A percentile compares a stretch with the other conserved stretches of the same genome.
Evolutionary conservation across 1,140 invertebrate species (phyloP).

Genomic region (Tribolium castaneum): DNA sequence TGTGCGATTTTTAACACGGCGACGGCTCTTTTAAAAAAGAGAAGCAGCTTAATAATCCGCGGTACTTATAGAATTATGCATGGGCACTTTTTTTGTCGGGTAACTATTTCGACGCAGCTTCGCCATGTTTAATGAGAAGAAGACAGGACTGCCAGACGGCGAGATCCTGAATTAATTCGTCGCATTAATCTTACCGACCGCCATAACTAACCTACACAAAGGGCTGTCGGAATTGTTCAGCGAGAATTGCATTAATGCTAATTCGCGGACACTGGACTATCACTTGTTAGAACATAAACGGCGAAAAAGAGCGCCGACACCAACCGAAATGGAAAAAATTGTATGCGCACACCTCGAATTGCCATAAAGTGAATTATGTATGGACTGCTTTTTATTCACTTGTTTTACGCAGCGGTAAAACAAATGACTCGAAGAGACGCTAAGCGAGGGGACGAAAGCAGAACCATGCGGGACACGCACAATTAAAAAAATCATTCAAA

Average conservation of each 20-base stretch:
- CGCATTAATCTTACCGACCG: slow-evolving; percentile 40
- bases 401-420: not conserved
- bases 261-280: slow-evolving; percentile 41
- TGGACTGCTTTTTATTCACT: not conserved
- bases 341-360: not conserved
- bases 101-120: slow-evolving; percentile 38
- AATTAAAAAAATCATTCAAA: no score
- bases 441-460: no score
- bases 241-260: slow-evolving; percentile 45
- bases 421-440: not conserved
- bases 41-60: slow-evolving; percentile 38
- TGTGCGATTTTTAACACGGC: slow-evolving; percentile 26
- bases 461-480: no score
- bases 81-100: slow-evolving; percentile 37
- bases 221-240: slow-evolving; percentile 38
- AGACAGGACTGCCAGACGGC: slow-evolving; percentile 32
- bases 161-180: slow-evolving; percentile 44
- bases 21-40: slow-evolving; percentile 21
- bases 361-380: slow-evolving; percentile 23
- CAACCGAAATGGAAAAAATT: not conserved
- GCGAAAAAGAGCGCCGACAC: not conserved
- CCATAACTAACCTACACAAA: slow-evolving; percentile 44
- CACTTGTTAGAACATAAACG: slow-evolving; percentile 37
- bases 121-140: slow-evolving; percentile 38
- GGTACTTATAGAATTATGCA: slow-evolving; percentile 43